These are phyloP conservation scores for Drosophila helvetica DNA, from an alignment of 2,888 invertebrate species.

Conservation along the genomic window DNA sequence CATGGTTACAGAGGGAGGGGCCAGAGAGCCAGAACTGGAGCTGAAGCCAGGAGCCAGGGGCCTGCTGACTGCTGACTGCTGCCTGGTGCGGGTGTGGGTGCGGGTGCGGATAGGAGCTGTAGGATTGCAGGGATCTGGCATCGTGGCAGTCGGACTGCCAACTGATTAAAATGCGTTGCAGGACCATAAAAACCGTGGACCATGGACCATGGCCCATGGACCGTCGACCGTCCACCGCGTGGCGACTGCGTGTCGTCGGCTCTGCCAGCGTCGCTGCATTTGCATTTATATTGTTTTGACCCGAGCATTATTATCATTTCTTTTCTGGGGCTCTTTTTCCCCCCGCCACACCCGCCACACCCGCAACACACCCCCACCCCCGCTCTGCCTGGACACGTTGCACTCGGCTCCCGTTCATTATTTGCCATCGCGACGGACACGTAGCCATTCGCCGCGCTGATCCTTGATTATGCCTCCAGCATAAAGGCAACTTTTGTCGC, in stretches of 20 bases:
- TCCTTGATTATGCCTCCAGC: conserved; percentile 44
- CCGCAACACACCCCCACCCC: not conserved
- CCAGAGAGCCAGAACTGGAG: not conserved
- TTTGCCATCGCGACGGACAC: conserved; percentile 22
- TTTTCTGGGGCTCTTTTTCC: conserved; percentile 16
- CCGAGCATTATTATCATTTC: conserved; percentile 74
- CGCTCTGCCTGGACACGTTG: too few relatives aligned
- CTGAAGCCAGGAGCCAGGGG: not conserved
- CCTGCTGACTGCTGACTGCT: too few relatives aligned
- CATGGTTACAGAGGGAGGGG: not conserved
- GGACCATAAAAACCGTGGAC: conserved; percentile 43
- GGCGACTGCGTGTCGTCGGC: conserved; percentile 36
- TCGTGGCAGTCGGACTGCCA: conserved; percentile 42
- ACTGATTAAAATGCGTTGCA: conserved; percentile 75
- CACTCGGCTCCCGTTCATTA: not conserved
- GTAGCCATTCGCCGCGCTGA: conserved; percentile 26
- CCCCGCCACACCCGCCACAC: not conserved
- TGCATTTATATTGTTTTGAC: conserved; percentile 77
- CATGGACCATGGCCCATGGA: conserved; percentile 17
- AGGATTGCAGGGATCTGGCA: not conserved
- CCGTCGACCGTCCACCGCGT: too few relatives aligned
- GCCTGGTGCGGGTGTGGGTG: too few relatives aligned
- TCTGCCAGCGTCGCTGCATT: conserved; percentile 54
- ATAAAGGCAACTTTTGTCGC: conserved; percentile 40
- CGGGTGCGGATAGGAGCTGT: too few relatives aligned